Base-by-base conservation (phyloP, 2,113 vertebrate genomes). In the Callipepla squamata region DNA sequence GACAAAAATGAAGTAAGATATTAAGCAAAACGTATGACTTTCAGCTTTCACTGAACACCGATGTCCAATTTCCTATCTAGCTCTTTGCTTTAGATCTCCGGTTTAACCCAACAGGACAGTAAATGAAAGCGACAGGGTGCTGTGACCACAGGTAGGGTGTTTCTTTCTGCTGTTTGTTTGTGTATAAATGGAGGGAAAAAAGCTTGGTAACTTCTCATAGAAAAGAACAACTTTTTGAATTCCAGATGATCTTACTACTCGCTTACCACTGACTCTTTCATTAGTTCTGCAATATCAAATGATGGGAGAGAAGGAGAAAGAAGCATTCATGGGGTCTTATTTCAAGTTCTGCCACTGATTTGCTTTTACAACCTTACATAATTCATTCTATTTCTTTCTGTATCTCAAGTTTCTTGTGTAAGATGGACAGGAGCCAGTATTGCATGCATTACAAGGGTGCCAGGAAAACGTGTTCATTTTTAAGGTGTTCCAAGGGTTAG, bases 291-390 rank as follows among this genome's bases (percentile, higher is more conserved):
- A 74, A 1, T 63, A 89, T 28, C 48, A 42, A 20, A 22, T 87
- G 59, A 89, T 58, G 22, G 58, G 36, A 80, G n/a, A 82, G 62
- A 89, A 69, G n/a, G 18, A 30, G 21, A 89, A 89, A 91, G 65
- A 30, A 74, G 55, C 30, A 89, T 85, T 87, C 36, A 51, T 16
- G 14, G n/a, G 9, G 11, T 77, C 47, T 34, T 87, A 26, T 87
- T 93, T 91, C 63, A 89, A 82, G 70, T 72, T 89, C 63, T 89
- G 55, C 32, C 81, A 70, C 57, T 6, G 42, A 83, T 63, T 70
- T 70, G 13, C 38, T 90, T 63, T 90, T 80, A 74, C 57, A 25
- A 51, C 38, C 81, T 89, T 1, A 73, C 70, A 82, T 62, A 87
- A 74, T 58, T 92, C 4, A 55, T 66, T 73, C 32, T 53, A 32